phyloP scores from a whole-genome alignment of 2,797 vertebrate genomes.

The Philypnodon macrostomus region DNA sequence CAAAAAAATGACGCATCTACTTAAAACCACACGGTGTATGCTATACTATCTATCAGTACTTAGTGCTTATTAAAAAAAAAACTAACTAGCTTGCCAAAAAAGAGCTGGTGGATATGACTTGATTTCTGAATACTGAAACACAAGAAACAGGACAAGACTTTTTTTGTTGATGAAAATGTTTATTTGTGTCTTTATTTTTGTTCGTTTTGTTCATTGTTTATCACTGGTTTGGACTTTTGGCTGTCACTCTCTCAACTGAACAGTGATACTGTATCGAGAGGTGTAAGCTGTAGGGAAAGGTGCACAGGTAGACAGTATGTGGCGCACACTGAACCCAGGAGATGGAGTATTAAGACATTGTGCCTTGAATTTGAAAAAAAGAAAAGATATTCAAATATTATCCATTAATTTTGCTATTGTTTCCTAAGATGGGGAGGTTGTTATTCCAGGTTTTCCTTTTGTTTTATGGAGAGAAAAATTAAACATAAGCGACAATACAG shows the following conservation, averaged over 20 bases:
- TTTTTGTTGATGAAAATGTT: conserved; percentile 63
- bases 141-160: conserved; percentile 80
- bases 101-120: conserved; percentile 82
- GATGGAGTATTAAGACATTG: conserved; percentile 77
- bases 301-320: conserved; percentile 46
- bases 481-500: conserved; percentile 26
- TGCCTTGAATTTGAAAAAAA: conserved; percentile 83
- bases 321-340: conserved; percentile 63
- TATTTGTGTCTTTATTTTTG: conserved; percentile 58
- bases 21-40: conserved; percentile 84
- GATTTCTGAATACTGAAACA: conserved; percentile 81
- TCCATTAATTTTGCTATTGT: conserved; percentile 64
- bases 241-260: conserved; percentile 70
- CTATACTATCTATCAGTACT: conserved; percentile 87
- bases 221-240: conserved; percentile 78
- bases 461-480: conserved; percentile 45
- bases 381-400: conserved; percentile 56
- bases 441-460: conserved; percentile 40
- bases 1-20: conserved; percentile 83
- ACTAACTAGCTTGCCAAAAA: conserved; percentile 84
- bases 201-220: conserved; percentile 74
- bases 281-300: conserved; percentile 48
- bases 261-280: conserved; percentile 60
- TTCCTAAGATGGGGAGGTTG: conserved; percentile 33
- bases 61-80: conserved; percentile 79